Conservation (phyloP, 2,888 invertebrate genomes). For the Leptopterna dolabrata region DNA sequence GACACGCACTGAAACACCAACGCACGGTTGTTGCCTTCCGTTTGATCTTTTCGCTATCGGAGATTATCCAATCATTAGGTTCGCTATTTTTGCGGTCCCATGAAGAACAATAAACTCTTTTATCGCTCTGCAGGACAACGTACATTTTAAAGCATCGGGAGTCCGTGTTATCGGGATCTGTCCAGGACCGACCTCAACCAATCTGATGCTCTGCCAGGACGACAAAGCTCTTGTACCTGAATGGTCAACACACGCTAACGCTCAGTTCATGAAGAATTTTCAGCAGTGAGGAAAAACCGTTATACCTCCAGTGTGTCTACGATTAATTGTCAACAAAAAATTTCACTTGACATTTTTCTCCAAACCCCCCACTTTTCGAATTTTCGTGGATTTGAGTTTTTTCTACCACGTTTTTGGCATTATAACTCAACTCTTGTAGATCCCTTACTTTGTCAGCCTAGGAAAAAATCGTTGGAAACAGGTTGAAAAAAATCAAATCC, state of each 20-base stretch:
- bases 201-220: conserved; percentile 20
- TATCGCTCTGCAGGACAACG: conserved; percentile 63
- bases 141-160: conserved; percentile 69
- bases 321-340: neutral
- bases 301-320: neutral
- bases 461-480: too few species aligned
- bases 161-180: conserved; percentile 71
- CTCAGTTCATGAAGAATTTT: neutral
- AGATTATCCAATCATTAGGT: neutral
- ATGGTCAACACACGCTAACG: neutral
- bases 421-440: too few species aligned
- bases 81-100: too few species aligned
- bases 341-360: neutral
- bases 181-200: conserved; percentile 67
- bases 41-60: too few species aligned
- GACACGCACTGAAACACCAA: too few species aligned
- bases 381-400: too few species aligned
- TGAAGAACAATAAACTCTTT: too few species aligned
- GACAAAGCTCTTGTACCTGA: conserved; percentile 33
- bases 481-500: too few species aligned
- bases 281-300: neutral
- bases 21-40: neutral
- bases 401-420: too few species aligned
- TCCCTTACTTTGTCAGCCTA: too few species aligned
- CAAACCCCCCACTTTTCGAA: too few species aligned